Evolutionary conservation across 1,140 invertebrate genomes (phyloP).

Genomic region (Drosophila nigrodunni): DNA sequence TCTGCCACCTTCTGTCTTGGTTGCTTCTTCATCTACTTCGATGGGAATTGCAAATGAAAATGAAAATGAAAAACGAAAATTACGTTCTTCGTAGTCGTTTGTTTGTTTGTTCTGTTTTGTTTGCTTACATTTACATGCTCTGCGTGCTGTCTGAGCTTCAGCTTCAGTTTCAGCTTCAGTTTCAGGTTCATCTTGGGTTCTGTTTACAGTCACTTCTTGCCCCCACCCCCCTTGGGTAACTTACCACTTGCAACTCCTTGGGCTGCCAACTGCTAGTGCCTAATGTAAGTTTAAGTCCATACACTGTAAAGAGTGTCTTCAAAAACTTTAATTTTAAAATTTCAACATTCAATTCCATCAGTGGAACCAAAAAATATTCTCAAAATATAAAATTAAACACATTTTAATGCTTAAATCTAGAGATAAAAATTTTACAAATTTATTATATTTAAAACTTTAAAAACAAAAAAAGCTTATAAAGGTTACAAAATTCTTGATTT

Average conservation of each 20-base stretch:
- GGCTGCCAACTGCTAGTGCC: slow-evolving; percentile 22
- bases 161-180: slow-evolving; percentile 7
- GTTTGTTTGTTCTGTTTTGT: slow-evolving; percentile 34
- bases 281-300: slow-evolving; percentile 33
- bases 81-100: slow-evolving; percentile 59
- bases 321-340: too few species aligned
- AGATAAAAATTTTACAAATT: too few species aligned
- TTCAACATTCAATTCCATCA: too few species aligned
- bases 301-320: too few species aligned
- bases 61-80: slow-evolving; percentile 66
- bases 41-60: background rate
- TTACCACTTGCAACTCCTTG: background rate
- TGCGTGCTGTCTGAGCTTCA: slow-evolving; percentile 45
- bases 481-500: too few species aligned
- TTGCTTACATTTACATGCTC: slow-evolving; percentile 60
- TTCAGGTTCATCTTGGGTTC: background rate
- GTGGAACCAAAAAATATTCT: too few species aligned
- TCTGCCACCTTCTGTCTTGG: background rate
- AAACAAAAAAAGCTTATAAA: too few species aligned
- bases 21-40: background rate
- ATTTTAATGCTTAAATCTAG: too few species aligned
- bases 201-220: background rate
- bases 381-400: too few species aligned
- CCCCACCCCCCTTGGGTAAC: background rate
- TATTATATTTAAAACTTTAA: too few species aligned